phyloP scores from a whole-genome alignment of 2,888 invertebrate species.

The Lasioglossum malachurum region DNA sequence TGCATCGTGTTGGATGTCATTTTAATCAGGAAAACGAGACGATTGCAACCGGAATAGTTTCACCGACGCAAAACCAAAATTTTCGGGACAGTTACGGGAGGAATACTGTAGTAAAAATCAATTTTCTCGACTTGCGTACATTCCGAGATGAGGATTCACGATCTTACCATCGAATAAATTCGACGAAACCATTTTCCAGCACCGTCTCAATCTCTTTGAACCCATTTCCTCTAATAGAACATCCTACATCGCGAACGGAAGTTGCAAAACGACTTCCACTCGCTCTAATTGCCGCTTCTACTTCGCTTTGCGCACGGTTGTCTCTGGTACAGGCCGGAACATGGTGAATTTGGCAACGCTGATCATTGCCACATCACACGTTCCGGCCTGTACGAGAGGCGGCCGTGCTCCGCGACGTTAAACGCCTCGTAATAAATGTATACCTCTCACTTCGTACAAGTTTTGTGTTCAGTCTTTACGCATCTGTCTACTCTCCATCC shows the following conservation, averaged over 20 bases:
- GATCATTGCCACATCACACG: too few species aligned
- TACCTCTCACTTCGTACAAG: conserved; percentile 76
- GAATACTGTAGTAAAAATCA: neutral
- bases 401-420: conserved; percentile 5
- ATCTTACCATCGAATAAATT: neutral
- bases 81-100: neutral
- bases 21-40: too few species aligned
- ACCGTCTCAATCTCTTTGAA: neutral
- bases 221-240: neutral
- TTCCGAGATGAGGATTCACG: neutral
- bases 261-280: conserved; percentile 6
- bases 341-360: too few species aligned
- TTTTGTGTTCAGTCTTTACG: conserved; percentile 78
- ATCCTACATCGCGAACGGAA: conserved; percentile 1
- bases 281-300: conserved; percentile 7
- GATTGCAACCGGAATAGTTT: too few species aligned
- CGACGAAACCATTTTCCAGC: conserved; percentile 10
- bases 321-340: too few species aligned
- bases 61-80: too few species aligned
- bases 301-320: conserved; percentile 1
- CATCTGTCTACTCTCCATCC: conserved; percentile 64
- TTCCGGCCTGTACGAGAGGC: too few species aligned
- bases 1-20: too few species aligned
- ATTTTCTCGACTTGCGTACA: neutral
- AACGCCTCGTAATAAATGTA: conserved; percentile 50